phyloP scores from a whole-genome alignment of 1,140 invertebrate species.

The Chionoecetes opilio region DNA sequence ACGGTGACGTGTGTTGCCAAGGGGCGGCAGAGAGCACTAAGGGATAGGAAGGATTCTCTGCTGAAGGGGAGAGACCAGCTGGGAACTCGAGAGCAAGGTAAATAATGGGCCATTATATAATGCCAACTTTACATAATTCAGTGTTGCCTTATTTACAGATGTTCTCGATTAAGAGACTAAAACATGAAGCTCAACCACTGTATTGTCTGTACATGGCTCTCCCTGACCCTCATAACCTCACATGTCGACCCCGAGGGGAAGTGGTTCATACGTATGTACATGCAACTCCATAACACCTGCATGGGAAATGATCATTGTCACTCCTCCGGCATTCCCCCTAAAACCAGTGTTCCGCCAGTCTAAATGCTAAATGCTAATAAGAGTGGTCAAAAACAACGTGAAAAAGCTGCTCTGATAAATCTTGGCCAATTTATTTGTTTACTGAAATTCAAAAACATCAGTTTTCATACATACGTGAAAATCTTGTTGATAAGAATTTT shows the following conservation, averaged over 20 bases:
- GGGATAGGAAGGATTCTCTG: background rate
- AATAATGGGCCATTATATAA: slow-evolving; percentile 31
- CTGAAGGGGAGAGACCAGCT: slow-evolving; percentile 3
- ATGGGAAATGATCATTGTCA: slow-evolving; percentile 4
- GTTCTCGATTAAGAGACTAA: background rate
- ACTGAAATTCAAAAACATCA: no score
- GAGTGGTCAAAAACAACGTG: no score
- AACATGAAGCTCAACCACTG: background rate
- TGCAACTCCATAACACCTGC: background rate
- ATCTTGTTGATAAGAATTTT: no score
- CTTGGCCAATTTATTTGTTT: no score
- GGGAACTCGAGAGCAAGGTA: background rate
- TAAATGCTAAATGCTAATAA: no score
- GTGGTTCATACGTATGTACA: background rate
- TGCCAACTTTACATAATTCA: slow-evolving; percentile 8
- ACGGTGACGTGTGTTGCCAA: background rate
- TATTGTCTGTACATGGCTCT: background rate
- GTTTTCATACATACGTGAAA: no score
- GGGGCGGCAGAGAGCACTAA: background rate
- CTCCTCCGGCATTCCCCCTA: background rate
- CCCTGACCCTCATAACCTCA: background rate
- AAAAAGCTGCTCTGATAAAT: no score
- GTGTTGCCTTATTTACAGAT: slow-evolving; percentile 19
- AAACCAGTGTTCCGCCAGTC: background rate
- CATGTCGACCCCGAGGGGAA: background rate